Percentiles rank a stretch among this genome's conserved stretches.
Conservation (phyloP, 1,140 invertebrate genomes). For the Formica exsecta region DNA sequence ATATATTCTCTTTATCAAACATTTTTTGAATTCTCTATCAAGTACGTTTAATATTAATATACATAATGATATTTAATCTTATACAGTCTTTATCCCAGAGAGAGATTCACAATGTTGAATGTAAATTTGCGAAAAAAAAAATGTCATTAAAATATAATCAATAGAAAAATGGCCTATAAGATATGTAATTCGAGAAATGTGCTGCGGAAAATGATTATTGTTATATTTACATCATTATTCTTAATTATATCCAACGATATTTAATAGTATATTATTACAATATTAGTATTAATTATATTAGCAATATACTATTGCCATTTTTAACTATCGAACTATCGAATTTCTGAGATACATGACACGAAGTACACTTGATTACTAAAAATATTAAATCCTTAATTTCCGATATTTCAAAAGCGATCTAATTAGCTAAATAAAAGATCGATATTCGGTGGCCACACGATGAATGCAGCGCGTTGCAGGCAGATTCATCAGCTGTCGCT, state of each 20-base stretch:
- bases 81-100: not conserved
- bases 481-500: conserved; percentile 53
- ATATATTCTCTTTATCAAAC: not conserved
- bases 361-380: not conserved
- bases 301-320: not conserved
- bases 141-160: not conserved
- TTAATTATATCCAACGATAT: not conserved
- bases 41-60: not conserved
- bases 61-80: not conserved
- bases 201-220: not conserved
- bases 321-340: not conserved
- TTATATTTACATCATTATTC: not conserved
- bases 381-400: conserved; percentile 29
- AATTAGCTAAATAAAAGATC: conserved; percentile 38
- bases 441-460: conserved; percentile 37
- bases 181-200: not conserved
- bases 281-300: not conserved
- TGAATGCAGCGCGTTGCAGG: conserved; percentile 42
- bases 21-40: not conserved
- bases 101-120: not conserved
- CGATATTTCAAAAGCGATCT: conserved; percentile 37
- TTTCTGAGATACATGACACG: not conserved
- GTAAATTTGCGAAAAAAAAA: not conserved
- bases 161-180: not conserved
- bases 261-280: not conserved